Evolutionary conservation across 2,888 invertebrate species (phyloP).

Genomic region (Sinopyrophorus schimmeli): DNA sequence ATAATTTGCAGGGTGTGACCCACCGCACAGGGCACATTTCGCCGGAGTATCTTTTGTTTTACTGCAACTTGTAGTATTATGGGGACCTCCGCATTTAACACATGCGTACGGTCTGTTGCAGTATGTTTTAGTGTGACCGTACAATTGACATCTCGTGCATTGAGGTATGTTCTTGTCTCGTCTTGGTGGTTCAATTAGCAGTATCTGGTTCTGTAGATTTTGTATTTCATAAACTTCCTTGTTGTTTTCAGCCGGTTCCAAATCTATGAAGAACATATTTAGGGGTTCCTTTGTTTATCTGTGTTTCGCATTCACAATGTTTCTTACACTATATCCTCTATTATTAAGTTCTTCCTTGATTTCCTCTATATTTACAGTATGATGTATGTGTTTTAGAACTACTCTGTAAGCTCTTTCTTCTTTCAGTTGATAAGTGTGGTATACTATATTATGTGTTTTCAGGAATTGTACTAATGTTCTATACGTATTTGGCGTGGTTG

Average conservation of each 20-base stretch:
- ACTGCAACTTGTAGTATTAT: conserved; percentile 20
- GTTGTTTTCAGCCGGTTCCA: conserved; percentile 30
- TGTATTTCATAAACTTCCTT: conserved; percentile 29
- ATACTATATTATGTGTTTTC: conserved; percentile 21
- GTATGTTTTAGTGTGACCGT: conserved; percentile 37
- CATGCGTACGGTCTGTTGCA: conserved; percentile 26
- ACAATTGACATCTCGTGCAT: conserved; percentile 37
- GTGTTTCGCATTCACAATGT: conserved; percentile 27
- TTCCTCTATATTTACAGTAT: conserved; percentile 15
- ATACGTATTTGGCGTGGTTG: conserved; percentile 21
- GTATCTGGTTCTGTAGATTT: conserved; percentile 17
- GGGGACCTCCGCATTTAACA: conserved; percentile 34
- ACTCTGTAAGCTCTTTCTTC: conserved; percentile 26
- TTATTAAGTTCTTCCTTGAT: conserved; percentile 18
- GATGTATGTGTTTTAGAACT: conserved; percentile 28
- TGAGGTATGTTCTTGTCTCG: conserved; percentile 22
- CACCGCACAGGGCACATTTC: conserved; percentile 25
- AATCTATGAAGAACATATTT: conserved; percentile 28
- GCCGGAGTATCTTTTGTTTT: conserved; percentile 20
- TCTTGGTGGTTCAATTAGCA: conserved; percentile 28
- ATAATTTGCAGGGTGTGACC: conserved; percentile 23
- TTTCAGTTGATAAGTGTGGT: conserved; percentile 31
- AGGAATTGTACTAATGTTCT: conserved; percentile 23
- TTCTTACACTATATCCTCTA: conserved; percentile 27
- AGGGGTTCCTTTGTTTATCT: conserved; percentile 25